A percentile compares a stretch with the other conserved stretches of the same genome.
Evolutionary conservation across 2,113 vertebrate genomes (phyloP).

Genomic region (Pygoscelis adeliae): DNA sequence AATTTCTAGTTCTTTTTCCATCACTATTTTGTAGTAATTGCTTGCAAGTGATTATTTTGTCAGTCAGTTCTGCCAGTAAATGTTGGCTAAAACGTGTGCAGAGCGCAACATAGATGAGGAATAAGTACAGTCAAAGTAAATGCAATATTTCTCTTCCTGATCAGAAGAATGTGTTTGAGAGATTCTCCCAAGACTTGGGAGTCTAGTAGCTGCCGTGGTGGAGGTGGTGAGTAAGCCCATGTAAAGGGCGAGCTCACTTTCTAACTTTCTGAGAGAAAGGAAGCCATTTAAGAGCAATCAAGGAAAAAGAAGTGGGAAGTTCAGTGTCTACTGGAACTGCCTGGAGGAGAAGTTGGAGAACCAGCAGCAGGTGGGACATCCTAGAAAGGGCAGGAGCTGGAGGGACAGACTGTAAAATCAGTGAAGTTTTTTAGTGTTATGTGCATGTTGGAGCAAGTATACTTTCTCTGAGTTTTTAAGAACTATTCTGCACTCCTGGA

Average conservation of each 20-base stretch:
- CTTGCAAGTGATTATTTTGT: not conserved
- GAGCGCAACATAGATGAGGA: not conserved
- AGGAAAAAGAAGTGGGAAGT: not conserved
- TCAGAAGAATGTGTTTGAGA: not conserved
- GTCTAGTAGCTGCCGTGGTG: not conserved
- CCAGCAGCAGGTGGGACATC: not conserved
- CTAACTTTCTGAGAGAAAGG: not conserved
- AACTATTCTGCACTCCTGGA: not conserved
- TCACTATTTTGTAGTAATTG: not conserved
- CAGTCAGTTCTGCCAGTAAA: not conserved
- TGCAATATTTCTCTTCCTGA: not conserved
- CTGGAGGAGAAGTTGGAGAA: not conserved
- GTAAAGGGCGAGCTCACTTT: not conserved
- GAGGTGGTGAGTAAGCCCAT: not conserved
- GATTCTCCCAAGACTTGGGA: not conserved
- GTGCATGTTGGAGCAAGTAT: not conserved
- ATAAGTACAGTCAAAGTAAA: not conserved
- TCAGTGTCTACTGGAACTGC: not conserved
- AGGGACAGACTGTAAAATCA: not conserved
- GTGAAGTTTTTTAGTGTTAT: not conserved
- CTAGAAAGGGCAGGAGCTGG: not conserved
- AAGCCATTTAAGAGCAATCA: not conserved
- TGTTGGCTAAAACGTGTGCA: not conserved
- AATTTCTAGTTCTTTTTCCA: not conserved
- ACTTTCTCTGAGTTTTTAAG: not conserved